Evolutionary conservation across 2,797 vertebrate species (phyloP), one percentile per base, ranked within the genome.

Genomic region (Diceros bicornis): DNA sequence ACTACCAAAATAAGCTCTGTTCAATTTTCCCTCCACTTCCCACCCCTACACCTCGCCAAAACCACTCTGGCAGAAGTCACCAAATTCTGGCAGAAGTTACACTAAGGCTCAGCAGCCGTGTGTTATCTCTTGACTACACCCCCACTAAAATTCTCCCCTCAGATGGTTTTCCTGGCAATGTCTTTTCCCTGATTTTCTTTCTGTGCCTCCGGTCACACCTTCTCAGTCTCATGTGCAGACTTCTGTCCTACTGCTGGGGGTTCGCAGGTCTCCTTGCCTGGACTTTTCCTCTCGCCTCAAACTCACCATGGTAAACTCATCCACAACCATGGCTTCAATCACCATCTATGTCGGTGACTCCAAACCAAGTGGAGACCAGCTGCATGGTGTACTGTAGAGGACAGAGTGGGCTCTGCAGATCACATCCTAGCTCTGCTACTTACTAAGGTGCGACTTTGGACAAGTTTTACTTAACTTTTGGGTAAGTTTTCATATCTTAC

Each of bases 71-170:
- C 2, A 29, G 32, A 50, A 57, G 71, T 71, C 69, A 88, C 7
- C 41, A 20, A 0, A 0, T 72, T 32, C 1, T 41, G 7, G 29
- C 52, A 59, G 37, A 87, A 32, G 7, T 25, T 64, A 47, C 0
- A 0, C 44, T 12, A 44, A 55, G 20, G 57, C 41, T 79, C 20
- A n/a, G 83, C 69, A 44, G 25, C 66, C 14, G 4, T 9, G 10
- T n/a, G 5, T 77, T 66, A 4, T 13, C 47, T 79, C 85, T 25
- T 81, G 14, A 23, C 69, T 32, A 69, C 13, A 20, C 27, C 9
- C 52, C 27, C 13, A 25, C 82, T 93, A 29, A 69, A 44, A 75
- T 37, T 86, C 44, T 97, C 32, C 8, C 34, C 32, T 89, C 29
- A 41, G 41, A 17, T 37, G 44, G 17, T 37, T 83, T 90, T 81